A percentile compares a stretch with the other conserved stretches of the same genome.
These are phyloP conservation scores for Amphiprion ocellaris DNA, from an alignment of 2,113 vertebrate genomes.

Conservation along the genomic window DNA sequence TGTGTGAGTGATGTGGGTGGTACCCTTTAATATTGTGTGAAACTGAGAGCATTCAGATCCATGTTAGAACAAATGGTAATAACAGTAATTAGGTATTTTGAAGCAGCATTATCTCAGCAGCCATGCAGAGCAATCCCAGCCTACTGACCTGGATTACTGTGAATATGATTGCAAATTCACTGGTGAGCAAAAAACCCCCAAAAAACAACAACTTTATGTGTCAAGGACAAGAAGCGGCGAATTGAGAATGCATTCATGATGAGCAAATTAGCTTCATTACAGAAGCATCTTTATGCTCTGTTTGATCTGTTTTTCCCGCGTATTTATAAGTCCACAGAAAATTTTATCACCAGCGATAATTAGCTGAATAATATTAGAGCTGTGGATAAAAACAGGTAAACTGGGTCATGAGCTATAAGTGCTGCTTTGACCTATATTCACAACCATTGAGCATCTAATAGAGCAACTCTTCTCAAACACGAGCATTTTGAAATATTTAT, in stretches of 20 bases:
- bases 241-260: conserved; percentile 48
- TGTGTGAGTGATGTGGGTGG: conserved; percentile 26
- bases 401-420: conserved; percentile 65
- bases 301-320: conserved; percentile 68
- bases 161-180: conserved; percentile 62
- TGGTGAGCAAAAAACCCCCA: conserved; percentile 1
- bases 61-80: conserved; percentile 31
- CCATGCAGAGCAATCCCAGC: conserved; percentile 38
- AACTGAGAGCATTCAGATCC: conserved; percentile 13
- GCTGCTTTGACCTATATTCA: conserved; percentile 76
- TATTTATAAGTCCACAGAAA: conserved; percentile 62
- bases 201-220: conserved; percentile 33
- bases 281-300: conserved; percentile 44
- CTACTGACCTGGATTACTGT: conserved; percentile 71
- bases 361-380: conserved; percentile 65
- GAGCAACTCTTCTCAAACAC: conserved; percentile 54
- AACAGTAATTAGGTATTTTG: conserved; percentile 44
- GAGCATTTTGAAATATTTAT: conserved; percentile 66
- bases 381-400: conserved; percentile 67
- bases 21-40: conserved; percentile 22
- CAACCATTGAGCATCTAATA: conserved; percentile 26
- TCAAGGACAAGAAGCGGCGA: conserved; percentile 57
- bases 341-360: conserved; percentile 65
- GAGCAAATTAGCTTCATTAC: conserved; percentile 70
- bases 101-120: conserved; percentile 36